These are phyloP conservation scores for Cinara cedri DNA, from an alignment of 2,888 invertebrate species.

Conservation along the genomic window DNA sequence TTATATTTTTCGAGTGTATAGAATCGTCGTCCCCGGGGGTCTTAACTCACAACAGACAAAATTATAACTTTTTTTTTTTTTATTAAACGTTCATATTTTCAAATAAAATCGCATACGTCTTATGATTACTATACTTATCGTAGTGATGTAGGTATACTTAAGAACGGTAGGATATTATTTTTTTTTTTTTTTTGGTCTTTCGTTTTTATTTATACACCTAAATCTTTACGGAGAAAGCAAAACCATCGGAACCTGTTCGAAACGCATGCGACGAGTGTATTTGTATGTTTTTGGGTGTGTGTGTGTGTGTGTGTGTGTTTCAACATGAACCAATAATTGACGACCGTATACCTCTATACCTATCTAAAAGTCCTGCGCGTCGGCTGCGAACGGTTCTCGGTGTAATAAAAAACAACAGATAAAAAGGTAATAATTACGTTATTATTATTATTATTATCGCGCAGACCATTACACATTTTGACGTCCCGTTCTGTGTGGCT, in stretches of 20 bases:
- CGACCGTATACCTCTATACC: background rate
- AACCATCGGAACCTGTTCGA: conserved; percentile 1
- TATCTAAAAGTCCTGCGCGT: background rate
- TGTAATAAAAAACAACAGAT: conserved; percentile 50
- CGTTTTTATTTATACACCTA: background rate
- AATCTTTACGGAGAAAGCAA: background rate
- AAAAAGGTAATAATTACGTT: conserved; percentile 54
- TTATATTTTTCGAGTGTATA: too few species aligned
- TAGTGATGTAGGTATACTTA: too few species aligned
- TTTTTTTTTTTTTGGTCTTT: too few species aligned
- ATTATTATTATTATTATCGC: conserved; percentile 28
- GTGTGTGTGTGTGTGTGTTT: conserved; percentile 5
- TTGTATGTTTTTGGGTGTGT: background rate
- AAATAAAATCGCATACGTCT: too few species aligned
- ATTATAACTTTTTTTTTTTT: too few species aligned
- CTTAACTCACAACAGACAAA: too few species aligned
- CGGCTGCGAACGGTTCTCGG: background rate
- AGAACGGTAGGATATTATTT: too few species aligned
- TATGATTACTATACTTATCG: too few species aligned
- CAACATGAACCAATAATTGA: background rate
- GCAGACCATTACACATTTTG: conserved; percentile 44
- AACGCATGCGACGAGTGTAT: background rate
- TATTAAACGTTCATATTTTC: too few species aligned
- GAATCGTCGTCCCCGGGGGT: too few species aligned
- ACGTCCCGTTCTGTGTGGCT: conserved; percentile 12